Base-by-base conservation (phyloP, 37 sponge, comb jelly and placozoan genomes). In the Chondrilla cf. caribensis region DNA sequence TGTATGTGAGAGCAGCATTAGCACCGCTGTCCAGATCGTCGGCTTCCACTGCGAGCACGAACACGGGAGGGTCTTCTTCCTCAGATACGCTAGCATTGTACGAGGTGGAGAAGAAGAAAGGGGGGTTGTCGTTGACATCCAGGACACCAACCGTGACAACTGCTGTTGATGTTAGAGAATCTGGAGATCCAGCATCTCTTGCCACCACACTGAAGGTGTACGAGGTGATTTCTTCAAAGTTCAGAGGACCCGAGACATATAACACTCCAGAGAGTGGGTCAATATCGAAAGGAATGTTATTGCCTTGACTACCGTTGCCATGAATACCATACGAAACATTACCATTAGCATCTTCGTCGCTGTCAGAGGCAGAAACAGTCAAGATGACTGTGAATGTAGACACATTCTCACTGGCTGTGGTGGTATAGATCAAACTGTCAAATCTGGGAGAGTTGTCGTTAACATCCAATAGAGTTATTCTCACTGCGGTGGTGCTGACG, bases 61-160 rank as follows among this genome's bases (percentile, higher is more conserved):
- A 36, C 26, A 51, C 38, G 21, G 47, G 60, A 38, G 79, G n/a
- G 3, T 72, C 35, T 0, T 36, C 14, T 37, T 28, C 78, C 29
- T 91, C 92, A 0, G 54, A 37, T 29, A 87, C 60, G 0, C 14
- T 35, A 24, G 42, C 51, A n/a, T 17, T 70, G 79, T 85, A 91
- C 28, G 42, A 33, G 18, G 78, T 32, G 28, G 57, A 58, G 22
- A 60, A 39, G 75, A 95, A 91, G 0, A 65, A 8, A 7, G 95
- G 95, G 55, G 82, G 37, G 76, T 86, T 89, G 60, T 91, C 92
- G 79, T 95, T 95, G 9, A 62, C 60, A 59, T 92, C 92, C 22
- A 42, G 36, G 5, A 95, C 85, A 22, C 70, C 68, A n/a, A 95
- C 60, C n/a, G 36, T 37, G 18, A 91, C 85, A 14, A 29, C 32